A percentile compares a stretch with the other conserved stretches of the same genome.
These are phyloP conservation scores for Hemistola chrysoprasaria DNA, from an alignment of 2,888 invertebrate species.

Conservation along the genomic window DNA sequence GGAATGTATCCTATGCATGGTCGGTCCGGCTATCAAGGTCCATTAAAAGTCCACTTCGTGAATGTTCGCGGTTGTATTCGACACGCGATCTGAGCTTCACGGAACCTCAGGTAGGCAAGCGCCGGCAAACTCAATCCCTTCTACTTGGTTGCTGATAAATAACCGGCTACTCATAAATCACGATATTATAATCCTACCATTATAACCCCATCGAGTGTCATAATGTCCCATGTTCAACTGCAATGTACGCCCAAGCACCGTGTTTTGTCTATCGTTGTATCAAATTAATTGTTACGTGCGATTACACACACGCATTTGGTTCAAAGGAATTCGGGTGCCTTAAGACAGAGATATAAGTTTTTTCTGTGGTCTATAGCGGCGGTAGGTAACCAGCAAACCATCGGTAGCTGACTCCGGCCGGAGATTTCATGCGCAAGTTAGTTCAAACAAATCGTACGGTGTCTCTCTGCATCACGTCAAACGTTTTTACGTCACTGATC, in stretches of 20 bases:
- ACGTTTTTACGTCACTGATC: constrained; percentile 52
- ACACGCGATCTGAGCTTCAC: constrained; percentile 71
- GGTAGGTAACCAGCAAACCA: constrained; percentile 80
- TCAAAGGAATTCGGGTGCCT: constrained; percentile 74
- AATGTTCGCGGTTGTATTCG: constrained; percentile 54
- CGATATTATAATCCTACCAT: constrained; percentile 13
- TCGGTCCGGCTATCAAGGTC: constrained; percentile 44
- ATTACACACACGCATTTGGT: constrained; percentile 77
- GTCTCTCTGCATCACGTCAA: constrained; percentile 69
- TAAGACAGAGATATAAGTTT: constrained; percentile 65
- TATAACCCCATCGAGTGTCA: too few relatives aligned
- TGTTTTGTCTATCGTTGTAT: constrained; percentile 53
- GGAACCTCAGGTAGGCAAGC: constrained; percentile 65
- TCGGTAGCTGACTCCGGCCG: constrained; percentile 74
- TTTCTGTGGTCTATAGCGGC: constrained; percentile 62
- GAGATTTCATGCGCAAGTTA: constrained; percentile 76
- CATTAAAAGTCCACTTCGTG: constrained; percentile 50
- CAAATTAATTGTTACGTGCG: constrained; percentile 74
- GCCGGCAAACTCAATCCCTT: constrained; percentile 39
- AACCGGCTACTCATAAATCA: constrained; percentile 30
- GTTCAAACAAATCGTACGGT: constrained; percentile 81
- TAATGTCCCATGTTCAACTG: constrained; percentile 32
- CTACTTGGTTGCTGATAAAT: constrained; percentile 40
- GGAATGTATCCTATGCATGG: constrained; percentile 42
- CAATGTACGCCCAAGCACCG: constrained; percentile 18